These are phyloP conservation scores for Tillus elongatus DNA, from an alignment of 2,888 invertebrate genomes.

Conservation along the genomic window DNA sequence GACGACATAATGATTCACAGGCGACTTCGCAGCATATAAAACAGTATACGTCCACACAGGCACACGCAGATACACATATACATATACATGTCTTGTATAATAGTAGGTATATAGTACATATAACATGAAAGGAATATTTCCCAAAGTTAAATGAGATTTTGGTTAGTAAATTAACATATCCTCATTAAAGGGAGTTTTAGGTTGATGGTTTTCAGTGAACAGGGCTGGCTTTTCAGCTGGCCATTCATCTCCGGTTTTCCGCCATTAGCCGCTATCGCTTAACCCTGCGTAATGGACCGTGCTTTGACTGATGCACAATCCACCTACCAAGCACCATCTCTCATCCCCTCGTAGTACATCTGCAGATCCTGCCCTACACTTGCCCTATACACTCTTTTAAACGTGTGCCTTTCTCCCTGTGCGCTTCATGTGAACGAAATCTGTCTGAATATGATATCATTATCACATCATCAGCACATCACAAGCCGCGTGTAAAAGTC, in stretches of 20 bases:
- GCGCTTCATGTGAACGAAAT: background rate
- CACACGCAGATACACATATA: no score
- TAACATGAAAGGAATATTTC: no score
- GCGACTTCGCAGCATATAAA: no score
- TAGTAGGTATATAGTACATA: no score
- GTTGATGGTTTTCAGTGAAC: constrained; percentile 21
- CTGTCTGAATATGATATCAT: background rate
- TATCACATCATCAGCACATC: no score
- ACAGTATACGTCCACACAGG: no score
- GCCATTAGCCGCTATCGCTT: constrained; percentile 42
- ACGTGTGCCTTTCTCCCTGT: background rate
- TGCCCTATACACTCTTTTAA: background rate
- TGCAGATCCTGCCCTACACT: constrained; percentile 11
- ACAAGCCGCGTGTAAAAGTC: no score
- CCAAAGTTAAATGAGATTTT: no score
- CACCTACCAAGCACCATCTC: constrained; percentile 22
- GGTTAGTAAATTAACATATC: constrained; percentile 25
- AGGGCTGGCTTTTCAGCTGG: constrained; percentile 29
- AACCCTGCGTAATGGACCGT: constrained; percentile 38
- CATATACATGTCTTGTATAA: no score
- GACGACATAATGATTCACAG: no score
- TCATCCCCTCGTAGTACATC: constrained; percentile 9
- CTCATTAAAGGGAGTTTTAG: constrained; percentile 24
- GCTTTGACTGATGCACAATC: constrained; percentile 31
- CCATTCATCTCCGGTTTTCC: constrained; percentile 42